Percentiles rank a stretch among this genome's conserved stretches.
These are phyloP conservation scores for Myrmecobius fasciatus DNA, from an alignment of 2,113 vertebrate species.

Conservation along the genomic window DNA sequence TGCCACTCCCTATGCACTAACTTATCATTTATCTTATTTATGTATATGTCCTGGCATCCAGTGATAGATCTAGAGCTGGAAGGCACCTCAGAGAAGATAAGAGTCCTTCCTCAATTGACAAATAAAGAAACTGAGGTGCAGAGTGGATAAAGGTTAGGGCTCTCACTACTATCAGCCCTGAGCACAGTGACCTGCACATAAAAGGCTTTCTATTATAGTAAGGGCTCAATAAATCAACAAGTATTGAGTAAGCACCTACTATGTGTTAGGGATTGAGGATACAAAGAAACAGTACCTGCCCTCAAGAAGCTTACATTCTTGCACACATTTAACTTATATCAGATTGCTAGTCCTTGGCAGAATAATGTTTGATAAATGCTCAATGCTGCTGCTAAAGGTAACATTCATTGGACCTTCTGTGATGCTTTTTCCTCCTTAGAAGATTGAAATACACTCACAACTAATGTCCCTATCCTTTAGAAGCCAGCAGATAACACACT, in stretches of 20 bases:
- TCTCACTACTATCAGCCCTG: neutral
- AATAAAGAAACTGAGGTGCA: neutral
- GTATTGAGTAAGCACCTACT: neutral
- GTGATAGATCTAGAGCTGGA: neutral
- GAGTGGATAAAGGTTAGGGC: neutral
- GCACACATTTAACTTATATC: too few relatives aligned
- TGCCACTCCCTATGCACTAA: neutral
- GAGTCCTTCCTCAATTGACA: neutral
- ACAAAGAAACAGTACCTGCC: neutral
- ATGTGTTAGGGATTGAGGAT: neutral
- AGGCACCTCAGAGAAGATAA: neutral
- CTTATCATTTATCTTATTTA: neutral
- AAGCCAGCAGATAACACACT: neutral
- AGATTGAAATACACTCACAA: conserved; percentile 38
- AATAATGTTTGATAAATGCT: neutral
- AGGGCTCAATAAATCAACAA: neutral
- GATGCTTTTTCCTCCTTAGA: neutral
- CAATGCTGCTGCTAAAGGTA: neutral
- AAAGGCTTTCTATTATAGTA: neutral
- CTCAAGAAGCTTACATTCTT: neutral
- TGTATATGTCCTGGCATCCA: neutral
- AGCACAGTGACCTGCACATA: neutral
- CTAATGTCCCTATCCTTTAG: conserved; percentile 33
- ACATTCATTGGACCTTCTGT: neutral
- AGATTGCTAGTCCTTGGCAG: neutral